Evolutionary conservation across 2,797 vertebrate species (phyloP), one percentile per base, ranked within the genome.

Genomic region (Margarornis squamiger): DNA sequence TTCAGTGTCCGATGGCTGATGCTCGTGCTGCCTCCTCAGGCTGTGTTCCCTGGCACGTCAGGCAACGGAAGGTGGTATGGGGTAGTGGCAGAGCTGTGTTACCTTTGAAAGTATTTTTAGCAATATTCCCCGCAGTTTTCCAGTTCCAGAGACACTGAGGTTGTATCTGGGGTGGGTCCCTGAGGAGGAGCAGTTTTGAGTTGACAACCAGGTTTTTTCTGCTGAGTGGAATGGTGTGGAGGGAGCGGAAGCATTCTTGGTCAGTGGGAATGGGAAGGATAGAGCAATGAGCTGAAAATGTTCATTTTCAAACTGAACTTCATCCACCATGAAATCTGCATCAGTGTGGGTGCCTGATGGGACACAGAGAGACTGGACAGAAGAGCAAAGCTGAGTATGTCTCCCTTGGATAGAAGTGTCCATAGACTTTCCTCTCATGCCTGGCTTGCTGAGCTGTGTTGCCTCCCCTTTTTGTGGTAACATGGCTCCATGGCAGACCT

Each of bases 1-100:
- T 17, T 41, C 36, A 19, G 2, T 24, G 27, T 1, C 9, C 0
- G 3, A 6, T 39, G 38, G 16, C 32, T n/a, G 32, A 26, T 4
- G 9, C 9, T 41, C 8, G 1, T 24, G 22, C 52, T 67, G 59
- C 84, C 43, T 55, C 16, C 61, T 76, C 9, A 4, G 61, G 20
- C 38, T 73, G 6, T 79, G 61, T n/a, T 66, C 62, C 27, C 11
- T 2, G 8, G 26, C 38, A 29, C 1, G 0, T 16, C 30, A 43
- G 17, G 30, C 2, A 3, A 54, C 45, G 67, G 61, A 62, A 48
- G 34, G n/a, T 68, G 54, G 29, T 21, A 49, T 45, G 58, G 11
- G 10, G 7, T 27, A n/a, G 58, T 43, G 48, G 26, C 52, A 57
- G 45, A 74, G 49, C 36, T 49, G 9, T 54, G 75, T 54, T 73